phyloP scores from a whole-genome alignment of 2,888 invertebrate genomes.

The Tachina fera region DNA sequence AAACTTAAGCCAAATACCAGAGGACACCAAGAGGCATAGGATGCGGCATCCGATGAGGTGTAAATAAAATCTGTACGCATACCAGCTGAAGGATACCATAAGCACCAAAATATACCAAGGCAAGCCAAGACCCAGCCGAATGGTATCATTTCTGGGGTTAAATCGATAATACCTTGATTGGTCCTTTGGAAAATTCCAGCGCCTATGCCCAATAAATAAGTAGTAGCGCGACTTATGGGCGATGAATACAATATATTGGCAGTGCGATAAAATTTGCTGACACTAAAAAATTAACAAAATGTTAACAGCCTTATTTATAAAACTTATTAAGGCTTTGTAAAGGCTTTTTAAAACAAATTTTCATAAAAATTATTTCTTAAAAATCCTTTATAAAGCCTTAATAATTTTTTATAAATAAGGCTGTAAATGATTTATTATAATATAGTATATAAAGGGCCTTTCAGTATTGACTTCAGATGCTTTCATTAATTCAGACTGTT shows the following conservation, averaged over 20 bases:
- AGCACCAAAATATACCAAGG: slow-evolving; percentile 82
- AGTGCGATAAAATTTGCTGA: slow-evolving; percentile 88
- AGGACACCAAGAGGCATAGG: slow-evolving; percentile 87
- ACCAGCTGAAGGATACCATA: slow-evolving; percentile 86
- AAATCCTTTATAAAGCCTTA: no score
- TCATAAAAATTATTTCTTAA: no score
- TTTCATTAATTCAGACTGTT: no score
- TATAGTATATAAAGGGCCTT: no score
- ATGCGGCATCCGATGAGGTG: slow-evolving; percentile 85
- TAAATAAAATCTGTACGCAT: slow-evolving; percentile 86
- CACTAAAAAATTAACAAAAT: slow-evolving; percentile 81
- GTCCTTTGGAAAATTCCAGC: slow-evolving; percentile 84
- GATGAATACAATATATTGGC: slow-evolving; percentile 87
- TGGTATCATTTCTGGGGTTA: slow-evolving; percentile 83
- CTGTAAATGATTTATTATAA: background rate
- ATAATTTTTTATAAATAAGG: no score
- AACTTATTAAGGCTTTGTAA: no score
- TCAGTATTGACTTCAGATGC: no score
- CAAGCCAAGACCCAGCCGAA: slow-evolving; percentile 78
- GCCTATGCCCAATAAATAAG: slow-evolving; percentile 87
- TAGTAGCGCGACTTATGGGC: slow-evolving; percentile 86
- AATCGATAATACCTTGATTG: slow-evolving; percentile 77
- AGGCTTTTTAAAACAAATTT: no score
- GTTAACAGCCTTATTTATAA: no score
- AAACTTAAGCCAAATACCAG: slow-evolving; percentile 85